Conservation (phyloP, 2,113 vertebrate species). For the Paradoxurus hermaphroditus region DNA sequence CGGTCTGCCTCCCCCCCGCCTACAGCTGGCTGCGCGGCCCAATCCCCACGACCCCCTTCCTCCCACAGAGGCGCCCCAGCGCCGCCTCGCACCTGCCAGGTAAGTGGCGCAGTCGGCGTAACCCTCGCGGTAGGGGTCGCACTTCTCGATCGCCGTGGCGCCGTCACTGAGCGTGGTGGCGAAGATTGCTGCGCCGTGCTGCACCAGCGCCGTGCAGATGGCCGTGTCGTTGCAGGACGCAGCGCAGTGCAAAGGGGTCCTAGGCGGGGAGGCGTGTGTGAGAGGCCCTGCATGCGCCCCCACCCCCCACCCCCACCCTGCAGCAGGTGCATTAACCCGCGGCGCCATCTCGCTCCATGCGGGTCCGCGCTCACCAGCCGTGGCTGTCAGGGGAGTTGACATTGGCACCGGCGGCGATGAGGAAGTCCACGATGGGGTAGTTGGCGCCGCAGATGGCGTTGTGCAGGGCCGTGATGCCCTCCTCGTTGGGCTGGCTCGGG, state of each 20-base stretch:
- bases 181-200: slow-evolving; percentile 90
- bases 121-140: slow-evolving; percentile 89
- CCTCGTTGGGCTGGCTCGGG: slow-evolving; percentile 93
- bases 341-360: not conserved
- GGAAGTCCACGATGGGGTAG: slow-evolving; percentile 89
- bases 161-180: slow-evolving; percentile 90
- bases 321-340: not conserved
- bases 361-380: slow-evolving; percentile 86
- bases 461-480: slow-evolving; percentile 95
- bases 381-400: slow-evolving; percentile 94
- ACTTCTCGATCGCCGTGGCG: slow-evolving; percentile 90
- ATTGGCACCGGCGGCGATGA: slow-evolving; percentile 89
- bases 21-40: not conserved
- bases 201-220: slow-evolving; percentile 90
- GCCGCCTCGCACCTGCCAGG: slow-evolving; percentile 82
- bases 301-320: rapidly evolving
- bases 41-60: not conserved
- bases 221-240: slow-evolving; percentile 92
- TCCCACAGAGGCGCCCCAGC: rapidly evolving
- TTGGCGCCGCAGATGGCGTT: slow-evolving; percentile 94
- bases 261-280: slow-evolving; percentile 38
- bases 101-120: slow-evolving; percentile 90
- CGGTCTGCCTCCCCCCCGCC: rapidly evolving
- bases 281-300: rapidly evolving
- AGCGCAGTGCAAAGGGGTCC: slow-evolving; percentile 93